Conservation (phyloP, 2,888 invertebrate genomes). For the Drosophila flavopinicola region DNA sequence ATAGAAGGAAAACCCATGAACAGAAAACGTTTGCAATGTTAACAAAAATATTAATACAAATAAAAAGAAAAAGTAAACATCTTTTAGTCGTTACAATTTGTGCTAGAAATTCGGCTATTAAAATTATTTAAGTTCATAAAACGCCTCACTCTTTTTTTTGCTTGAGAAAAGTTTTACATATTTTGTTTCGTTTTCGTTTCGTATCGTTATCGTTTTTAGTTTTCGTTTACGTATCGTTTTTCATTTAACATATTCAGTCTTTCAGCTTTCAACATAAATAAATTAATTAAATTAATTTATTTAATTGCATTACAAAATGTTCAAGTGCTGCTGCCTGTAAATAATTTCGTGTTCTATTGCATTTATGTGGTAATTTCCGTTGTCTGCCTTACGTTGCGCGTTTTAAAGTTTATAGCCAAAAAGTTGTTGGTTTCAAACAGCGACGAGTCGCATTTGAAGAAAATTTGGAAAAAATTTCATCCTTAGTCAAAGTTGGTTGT, state of each 20-base stretch:
- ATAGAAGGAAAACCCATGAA: conserved; percentile 32
- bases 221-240: conserved; percentile 41
- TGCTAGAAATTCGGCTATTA: conserved; percentile 79
- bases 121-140: conserved; percentile 73
- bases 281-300: conserved; percentile 83
- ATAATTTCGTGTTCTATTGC: conserved; percentile 78
- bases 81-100: conserved; percentile 71
- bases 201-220: conserved; percentile 30
- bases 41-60: conserved; percentile 27
- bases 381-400: conserved; percentile 75
- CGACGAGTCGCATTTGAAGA: conserved; percentile 37
- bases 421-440: conserved; percentile 46
- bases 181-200: conserved; percentile 49
- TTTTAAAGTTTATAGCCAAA: conserved; percentile 79
- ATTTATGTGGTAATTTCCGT: conserved; percentile 76
- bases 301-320: conserved; percentile 72
- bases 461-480: conserved; percentile 76
- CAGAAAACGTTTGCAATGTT: conserved; percentile 31
- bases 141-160: conserved; percentile 38
- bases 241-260: conserved; percentile 82
- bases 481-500: conserved; percentile 74
- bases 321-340: conserved; percentile 70
- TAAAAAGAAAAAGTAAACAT: conserved; percentile 19
- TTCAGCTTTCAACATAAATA: conserved; percentile 80
- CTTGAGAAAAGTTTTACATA: conserved; percentile 67